Evolutionary conservation across 2,797 vertebrate genomes (phyloP).

Genomic region (Sebastolobus alascanus): DNA sequence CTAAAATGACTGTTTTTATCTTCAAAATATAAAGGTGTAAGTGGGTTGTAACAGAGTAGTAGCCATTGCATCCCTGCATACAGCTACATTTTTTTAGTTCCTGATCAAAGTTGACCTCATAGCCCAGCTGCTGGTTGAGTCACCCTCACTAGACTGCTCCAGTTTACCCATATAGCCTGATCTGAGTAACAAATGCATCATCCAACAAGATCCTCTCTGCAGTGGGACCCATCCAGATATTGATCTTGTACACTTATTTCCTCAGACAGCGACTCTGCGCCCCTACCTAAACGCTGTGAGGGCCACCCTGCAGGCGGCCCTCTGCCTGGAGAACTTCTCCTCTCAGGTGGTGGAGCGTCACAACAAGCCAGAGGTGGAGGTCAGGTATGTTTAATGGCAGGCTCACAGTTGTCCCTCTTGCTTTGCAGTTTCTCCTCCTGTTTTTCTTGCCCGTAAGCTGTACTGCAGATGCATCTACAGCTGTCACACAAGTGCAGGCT

Average conservation of each 20-base stretch:
- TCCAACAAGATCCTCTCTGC: background rate
- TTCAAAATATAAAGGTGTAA: background rate
- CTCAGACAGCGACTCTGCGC: conserved; percentile 95
- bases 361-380: conserved; percentile 99
- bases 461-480: conserved; percentile 22
- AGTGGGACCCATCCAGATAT: background rate
- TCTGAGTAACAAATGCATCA: conserved; percentile 7
- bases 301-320: conserved; percentile 95
- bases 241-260: background rate
- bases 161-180: background rate
- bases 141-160: background rate
- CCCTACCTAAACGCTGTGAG: conserved; percentile 97
- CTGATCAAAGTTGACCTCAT: conserved; percentile 26
- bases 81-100: background rate
- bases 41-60: too few relatives aligned
- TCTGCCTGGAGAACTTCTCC: conserved; percentile 99
- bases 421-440: background rate
- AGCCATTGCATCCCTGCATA: background rate
- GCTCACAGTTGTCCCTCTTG: background rate
- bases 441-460: conserved; percentile 33
- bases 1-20: background rate
- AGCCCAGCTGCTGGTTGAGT: conserved; percentile 1
- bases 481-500: conserved; percentile 46
- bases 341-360: conserved; percentile 98
- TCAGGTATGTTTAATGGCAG: conserved; percentile 87